Evolutionary conservation across 2,797 vertebrate species (phyloP), one percentile per base, ranked within the genome.

Genomic region (Tapirus indicus): DNA sequence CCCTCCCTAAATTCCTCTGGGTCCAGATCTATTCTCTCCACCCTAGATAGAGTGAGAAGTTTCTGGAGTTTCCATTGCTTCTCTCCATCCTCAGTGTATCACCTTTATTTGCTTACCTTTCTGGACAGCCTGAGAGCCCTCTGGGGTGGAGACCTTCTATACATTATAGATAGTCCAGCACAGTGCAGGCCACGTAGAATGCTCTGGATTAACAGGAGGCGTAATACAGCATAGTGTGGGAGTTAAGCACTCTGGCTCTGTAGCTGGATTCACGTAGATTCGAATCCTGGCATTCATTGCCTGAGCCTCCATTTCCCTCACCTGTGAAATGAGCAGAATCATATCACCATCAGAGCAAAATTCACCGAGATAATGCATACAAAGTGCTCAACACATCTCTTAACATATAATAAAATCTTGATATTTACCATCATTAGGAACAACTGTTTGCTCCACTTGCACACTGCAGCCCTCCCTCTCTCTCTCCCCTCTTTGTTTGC

Each of bases 191-290:
- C 66, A 66, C 52, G 6, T 1, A 25, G 38, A 8, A 18, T 49
- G 44, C 29, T 74, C 71, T 20, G 52, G 72, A 11, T 56, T 18
- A 32, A n/a, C 0, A 6, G 29, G 44, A 68, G 32, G 14, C 9
- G 18, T 9, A 7, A 6, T 38, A 25, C 12, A 11, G 27, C 18
- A 1, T 0, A 5, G 18, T 2, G 3, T 21, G 23, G 66, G 44
- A 12, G 10, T 17, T 35, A 52, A 14, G 4, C 0, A 0, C 35
- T 27, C 35, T 44, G 56, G 20, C 23, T 88, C 49, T 20, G 1
- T 14, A n/a, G 47, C 27, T 47, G 3, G 13, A 62, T 56, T 77
- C 41, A 17, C 27, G 11, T 56, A 23, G 56, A 52, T 20, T 41
- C 56, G n/a, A 79, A 47, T 18, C 17, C 20, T 25, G 7, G 13